phyloP scores from a whole-genome alignment of 2,113 vertebrate species.

The Bettongia penicillata region DNA sequence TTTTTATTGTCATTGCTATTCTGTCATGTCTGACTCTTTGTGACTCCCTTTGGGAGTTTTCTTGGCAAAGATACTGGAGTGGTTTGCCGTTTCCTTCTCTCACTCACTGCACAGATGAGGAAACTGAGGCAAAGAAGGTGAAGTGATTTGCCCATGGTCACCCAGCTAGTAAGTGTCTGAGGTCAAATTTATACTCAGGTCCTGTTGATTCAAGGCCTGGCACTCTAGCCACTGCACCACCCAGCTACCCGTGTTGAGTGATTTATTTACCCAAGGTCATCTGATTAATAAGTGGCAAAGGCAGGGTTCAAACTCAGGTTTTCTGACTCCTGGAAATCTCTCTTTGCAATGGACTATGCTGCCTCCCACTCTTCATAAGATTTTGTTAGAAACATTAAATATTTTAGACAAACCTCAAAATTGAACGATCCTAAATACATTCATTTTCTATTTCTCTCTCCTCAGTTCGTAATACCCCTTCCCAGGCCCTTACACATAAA shows the following conservation, averaged over 20 bases:
- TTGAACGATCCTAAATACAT: constrained; percentile 3
- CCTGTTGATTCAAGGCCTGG: not conserved
- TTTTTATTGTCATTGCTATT: not conserved
- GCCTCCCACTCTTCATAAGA: not conserved
- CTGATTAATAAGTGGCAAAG: not conserved
- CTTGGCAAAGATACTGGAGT: not conserved
- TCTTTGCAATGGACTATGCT: not conserved
- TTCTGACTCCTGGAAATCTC: not conserved
- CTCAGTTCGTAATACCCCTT: not conserved
- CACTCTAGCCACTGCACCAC: not conserved
- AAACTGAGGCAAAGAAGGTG: not conserved
- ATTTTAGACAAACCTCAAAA: constrained; percentile 37
- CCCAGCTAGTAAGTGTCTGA: not conserved
- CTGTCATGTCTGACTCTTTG: not conserved
- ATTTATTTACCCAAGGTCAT: not conserved
- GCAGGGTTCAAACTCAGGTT: not conserved
- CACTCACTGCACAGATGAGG: not conserved
- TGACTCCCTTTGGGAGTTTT: not conserved
- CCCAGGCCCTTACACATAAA: not conserved
- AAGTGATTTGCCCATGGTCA: not conserved
- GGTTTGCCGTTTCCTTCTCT: not conserved
- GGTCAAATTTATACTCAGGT: not conserved
- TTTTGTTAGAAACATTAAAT: constrained; percentile 24
- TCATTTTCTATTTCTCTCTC: not conserved
- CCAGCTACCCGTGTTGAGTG: not conserved